Conservation (phyloP, 2,888 invertebrate species). For the Brachycybe producta region DNA sequence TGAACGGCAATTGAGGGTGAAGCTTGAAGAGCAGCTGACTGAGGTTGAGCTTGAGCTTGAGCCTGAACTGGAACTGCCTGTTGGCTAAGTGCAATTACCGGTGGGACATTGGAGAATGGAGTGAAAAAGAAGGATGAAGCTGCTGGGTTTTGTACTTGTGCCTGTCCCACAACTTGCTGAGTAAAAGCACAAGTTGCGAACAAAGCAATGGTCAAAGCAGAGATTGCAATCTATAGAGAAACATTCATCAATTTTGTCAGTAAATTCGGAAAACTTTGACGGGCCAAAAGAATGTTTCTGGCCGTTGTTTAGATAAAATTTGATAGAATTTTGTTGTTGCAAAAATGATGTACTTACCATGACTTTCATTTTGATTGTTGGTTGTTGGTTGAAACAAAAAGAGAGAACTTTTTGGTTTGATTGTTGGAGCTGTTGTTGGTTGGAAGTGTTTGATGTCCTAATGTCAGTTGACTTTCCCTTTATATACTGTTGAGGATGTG, state of each 20-base stretch:
- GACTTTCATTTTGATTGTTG: too few relatives aligned
- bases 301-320: too few relatives aligned
- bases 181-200: neutral
- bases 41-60: conserved; percentile 1
- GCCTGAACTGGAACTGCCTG: conserved; percentile 12
- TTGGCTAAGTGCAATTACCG: conserved; percentile 10
- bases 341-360: too few relatives aligned
- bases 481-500: conserved; percentile 8
- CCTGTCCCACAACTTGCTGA: neutral
- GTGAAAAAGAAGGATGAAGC: conserved; percentile 14
- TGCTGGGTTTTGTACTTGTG: neutral
- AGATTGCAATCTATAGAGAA: too few relatives aligned
- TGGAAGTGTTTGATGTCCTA: conserved; percentile 4
- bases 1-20: neutral
- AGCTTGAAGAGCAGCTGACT: neutral
- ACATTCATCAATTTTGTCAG: too few relatives aligned
- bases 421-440: too few relatives aligned
- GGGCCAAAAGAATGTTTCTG: too few relatives aligned
- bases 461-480: conserved; percentile 9
- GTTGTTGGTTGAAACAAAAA: too few relatives aligned
- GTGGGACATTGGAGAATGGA: neutral
- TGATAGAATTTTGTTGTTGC: too few relatives aligned
- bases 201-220: neutral
- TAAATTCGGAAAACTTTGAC: too few relatives aligned
- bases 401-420: too few relatives aligned